Percentiles rank a stretch among this genome's conserved stretches.
Evolutionary conservation across 2,113 vertebrate genomes (phyloP).

Genomic region (Seriola rivoliana): DNA sequence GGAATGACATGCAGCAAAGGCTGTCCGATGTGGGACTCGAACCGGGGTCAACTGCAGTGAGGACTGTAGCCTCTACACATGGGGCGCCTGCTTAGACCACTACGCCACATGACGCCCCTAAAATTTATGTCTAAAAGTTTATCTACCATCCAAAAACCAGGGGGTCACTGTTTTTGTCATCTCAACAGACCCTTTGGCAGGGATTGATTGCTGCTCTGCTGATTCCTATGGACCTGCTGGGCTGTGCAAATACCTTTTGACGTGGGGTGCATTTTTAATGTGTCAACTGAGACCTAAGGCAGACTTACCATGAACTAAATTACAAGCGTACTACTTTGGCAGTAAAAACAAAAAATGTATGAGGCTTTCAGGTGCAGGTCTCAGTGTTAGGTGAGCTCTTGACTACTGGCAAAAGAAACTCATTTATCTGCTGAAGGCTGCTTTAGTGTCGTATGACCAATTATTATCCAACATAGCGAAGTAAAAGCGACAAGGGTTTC

Average conservation of each 20-base stretch:
- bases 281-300: conserved; percentile 66
- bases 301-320: conserved; percentile 64
- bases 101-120: no score
- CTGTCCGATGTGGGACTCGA: no score
- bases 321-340: conserved; percentile 45
- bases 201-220: conserved; percentile 73
- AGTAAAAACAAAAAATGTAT: conserved; percentile 1
- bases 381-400: neutral
- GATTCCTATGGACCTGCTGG: conserved; percentile 66
- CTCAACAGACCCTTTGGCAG: conserved; percentile 58
- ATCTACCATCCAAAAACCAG: conserved; percentile 32
- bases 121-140: conserved; percentile 2
- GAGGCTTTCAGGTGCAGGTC: conserved; percentile 20
- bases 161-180: conserved; percentile 44
- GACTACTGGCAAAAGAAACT: neutral
- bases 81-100: no score
- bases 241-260: conserved; percentile 76
- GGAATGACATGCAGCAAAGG: no score
- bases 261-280: conserved; percentile 70
- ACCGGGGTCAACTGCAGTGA: no score
- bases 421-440: conserved; percentile 7
- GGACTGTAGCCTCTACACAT: no score
- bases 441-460: conserved; percentile 1
- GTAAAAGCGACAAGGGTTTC: conserved; percentile 21
- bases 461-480: conserved; percentile 12